Evolutionary conservation across 2,113 vertebrate species (phyloP), one percentile per base, ranked within the genome.

Genomic region (Bolborhynchus lineola): DNA sequence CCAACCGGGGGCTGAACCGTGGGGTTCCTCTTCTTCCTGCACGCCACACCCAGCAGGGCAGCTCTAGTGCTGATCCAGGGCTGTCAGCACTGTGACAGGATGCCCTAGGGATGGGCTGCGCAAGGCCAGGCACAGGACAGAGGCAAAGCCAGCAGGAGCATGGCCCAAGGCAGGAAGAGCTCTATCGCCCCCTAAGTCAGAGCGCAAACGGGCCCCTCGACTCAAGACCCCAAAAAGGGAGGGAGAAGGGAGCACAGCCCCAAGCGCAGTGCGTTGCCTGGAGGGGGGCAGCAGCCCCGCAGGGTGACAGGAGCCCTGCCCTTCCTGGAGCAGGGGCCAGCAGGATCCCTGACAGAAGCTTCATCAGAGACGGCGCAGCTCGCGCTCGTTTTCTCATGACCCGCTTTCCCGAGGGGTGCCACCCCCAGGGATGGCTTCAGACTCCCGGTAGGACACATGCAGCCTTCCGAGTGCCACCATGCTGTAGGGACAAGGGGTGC

Each of bases 311-410:
- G 6, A 41, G 65, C 49, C 24, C 39, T 75, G 62, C 68, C 47
- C 70, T 53, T 63, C 76, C 65, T 28, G 10, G 60, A 62, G 37
- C 15, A 26, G 41, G 18, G 26, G 14, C 71, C 44, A 52, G 41
- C 7, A 1, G 26, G 35, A 74, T 46, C 9, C 6, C 39, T 25
- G 42, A 60, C 0, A 47, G 71, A 24, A 16, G 53, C 37, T 52
- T 80, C 16, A 0, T 16, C 24, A 57, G 8, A 55, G 17, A 20
- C 0, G 6, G 4, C 2, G 0, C 1, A 2, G 14, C 37, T 33
- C 46, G 28, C 20, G 20, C 10, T 68, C 3, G 0, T 88, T 69
- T 72, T 26, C 42, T 42, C 74, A 19, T 0, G 0, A 69, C 14
- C 6, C 7, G 1, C 16, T 37, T 55, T 55, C 33, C 26, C 33